Conservation (phyloP, 2,797 vertebrate species). For the Semaprochilodus insignis region DNA sequence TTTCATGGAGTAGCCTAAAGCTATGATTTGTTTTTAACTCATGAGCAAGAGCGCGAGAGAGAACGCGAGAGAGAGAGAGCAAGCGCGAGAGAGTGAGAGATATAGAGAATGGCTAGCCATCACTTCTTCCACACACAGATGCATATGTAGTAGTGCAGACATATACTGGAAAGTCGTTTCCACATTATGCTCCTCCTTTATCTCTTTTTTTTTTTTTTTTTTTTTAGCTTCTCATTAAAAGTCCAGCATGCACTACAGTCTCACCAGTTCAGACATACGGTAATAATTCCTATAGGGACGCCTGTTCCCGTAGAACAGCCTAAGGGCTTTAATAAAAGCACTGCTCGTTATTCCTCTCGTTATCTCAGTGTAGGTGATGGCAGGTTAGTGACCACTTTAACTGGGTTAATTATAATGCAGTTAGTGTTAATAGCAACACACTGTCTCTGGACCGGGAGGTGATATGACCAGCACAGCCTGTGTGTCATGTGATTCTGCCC, state of each 20-base stretch:
- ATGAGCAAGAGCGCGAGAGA: background rate
- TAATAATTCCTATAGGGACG: background rate
- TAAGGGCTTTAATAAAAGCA: background rate
- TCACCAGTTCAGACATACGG: background rate
- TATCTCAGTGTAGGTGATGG: background rate
- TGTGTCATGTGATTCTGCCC: background rate
- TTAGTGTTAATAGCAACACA: background rate
- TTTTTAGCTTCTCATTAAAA: background rate
- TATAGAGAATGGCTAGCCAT: background rate
- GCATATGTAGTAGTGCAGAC: background rate
- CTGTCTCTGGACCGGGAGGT: background rate
- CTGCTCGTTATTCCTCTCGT: background rate
- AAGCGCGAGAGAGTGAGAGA: background rate
- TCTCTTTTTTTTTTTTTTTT: background rate
- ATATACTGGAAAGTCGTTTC: background rate
- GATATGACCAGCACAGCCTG: background rate
- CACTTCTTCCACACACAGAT: background rate
- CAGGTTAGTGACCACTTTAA: slow-evolving; percentile 8
- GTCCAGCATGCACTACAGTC: background rate
- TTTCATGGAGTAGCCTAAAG: background rate
- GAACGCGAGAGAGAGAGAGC: background rate
- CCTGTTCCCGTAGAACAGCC: background rate
- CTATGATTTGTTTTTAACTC: slow-evolving; percentile 8
- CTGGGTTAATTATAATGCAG: slow-evolving; percentile 8
- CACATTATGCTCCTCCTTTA: background rate